Evolutionary conservation across 2,113 vertebrate species (phyloP).

Genomic region (Ceratotherium simum): DNA sequence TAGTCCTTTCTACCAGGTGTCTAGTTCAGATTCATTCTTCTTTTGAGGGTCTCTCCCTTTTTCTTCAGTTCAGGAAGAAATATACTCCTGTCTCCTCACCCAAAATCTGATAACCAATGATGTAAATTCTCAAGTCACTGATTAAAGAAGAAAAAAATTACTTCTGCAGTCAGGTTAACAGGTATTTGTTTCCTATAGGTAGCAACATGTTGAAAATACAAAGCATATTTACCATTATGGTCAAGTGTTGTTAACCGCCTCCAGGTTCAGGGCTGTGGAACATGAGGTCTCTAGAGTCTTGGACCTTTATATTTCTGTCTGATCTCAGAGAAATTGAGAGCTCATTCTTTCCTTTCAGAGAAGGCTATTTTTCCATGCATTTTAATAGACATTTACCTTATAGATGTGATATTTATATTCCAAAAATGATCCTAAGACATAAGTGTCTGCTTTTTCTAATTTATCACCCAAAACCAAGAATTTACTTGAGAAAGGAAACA

Average conservation of each 20-base stretch:
- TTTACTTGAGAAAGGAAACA: slow-evolving; percentile 38
- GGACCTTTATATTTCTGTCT: neutral
- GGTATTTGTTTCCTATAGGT: neutral
- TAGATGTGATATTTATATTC: neutral
- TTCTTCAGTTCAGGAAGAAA: neutral
- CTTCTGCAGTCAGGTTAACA: neutral
- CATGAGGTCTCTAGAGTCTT: neutral
- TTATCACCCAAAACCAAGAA: neutral
- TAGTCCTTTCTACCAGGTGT: neutral
- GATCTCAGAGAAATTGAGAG: neutral
- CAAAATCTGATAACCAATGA: neutral
- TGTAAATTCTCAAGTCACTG: neutral
- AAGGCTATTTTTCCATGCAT: neutral
- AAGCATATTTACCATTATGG: neutral
- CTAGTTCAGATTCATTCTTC: slow-evolving; percentile 1
- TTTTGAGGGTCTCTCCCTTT: neutral
- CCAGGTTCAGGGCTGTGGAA: neutral
- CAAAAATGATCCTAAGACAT: neutral
- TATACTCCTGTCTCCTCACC: neutral
- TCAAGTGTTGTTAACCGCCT: neutral
- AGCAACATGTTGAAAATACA: neutral
- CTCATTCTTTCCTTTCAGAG: neutral
- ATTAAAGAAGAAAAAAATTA: neutral
- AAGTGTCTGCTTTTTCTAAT: neutral
- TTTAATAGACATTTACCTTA: neutral